Evolutionary conservation across 1,140 invertebrate genomes (phyloP).

Genomic region (Rhagoletis pomonella): DNA sequence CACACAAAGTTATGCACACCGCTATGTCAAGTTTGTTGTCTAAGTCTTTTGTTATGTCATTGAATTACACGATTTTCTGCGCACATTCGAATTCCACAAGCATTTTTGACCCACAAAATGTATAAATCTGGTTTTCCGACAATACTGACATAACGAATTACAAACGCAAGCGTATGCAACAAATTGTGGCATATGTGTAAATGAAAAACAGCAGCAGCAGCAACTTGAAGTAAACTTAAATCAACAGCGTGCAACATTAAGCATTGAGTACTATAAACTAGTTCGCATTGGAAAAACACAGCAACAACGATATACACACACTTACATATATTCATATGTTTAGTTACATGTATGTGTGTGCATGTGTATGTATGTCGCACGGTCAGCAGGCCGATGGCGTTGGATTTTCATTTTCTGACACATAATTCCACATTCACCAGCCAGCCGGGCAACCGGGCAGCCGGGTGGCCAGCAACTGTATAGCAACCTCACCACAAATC

Average conservation of each 20-base stretch:
- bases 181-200: conserved; percentile 44
- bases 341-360: background rate
- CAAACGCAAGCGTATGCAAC: conserved; percentile 15
- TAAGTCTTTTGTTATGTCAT: conserved; percentile 41
- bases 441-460: background rate
- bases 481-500: no score
- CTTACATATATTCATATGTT: background rate
- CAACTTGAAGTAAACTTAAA: background rate
- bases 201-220: background rate
- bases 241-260: conserved; percentile 56
- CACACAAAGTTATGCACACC: background rate
- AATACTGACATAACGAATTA: conserved; percentile 37
- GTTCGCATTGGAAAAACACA: conserved; percentile 60
- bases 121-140: conserved; percentile 24
- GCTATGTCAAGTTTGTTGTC: conserved; percentile 30
- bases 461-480: no score
- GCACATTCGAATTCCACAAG: conserved; percentile 36
- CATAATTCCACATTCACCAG: conserved; percentile 70
- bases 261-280: conserved; percentile 62
- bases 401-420: conserved; percentile 72
- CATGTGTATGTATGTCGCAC: conserved; percentile 54
- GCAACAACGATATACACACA: conserved; percentile 40
- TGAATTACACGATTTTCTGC: conserved; percentile 41
- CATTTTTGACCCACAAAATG: conserved; percentile 45
- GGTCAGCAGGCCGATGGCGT: conserved; percentile 55